Evolutionary conservation across 2,113 vertebrate genomes (phyloP).

Genomic region (Eulemur macaco): DNA sequence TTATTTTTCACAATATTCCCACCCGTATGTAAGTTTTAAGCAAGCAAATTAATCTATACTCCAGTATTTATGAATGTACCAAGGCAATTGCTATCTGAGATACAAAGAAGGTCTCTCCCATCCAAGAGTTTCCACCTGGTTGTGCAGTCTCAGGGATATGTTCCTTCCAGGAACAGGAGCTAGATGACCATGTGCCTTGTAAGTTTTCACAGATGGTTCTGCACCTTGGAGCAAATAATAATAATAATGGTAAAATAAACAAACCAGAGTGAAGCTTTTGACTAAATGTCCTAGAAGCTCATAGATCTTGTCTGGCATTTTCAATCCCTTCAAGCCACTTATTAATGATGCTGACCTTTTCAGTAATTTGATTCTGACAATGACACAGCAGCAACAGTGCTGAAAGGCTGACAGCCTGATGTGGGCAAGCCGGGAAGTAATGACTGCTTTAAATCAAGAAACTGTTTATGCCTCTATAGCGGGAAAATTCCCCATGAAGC

Average conservation of each 20-base stretch:
- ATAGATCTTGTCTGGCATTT: constrained; percentile 70
- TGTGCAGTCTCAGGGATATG: too few relatives aligned
- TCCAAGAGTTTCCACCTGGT: neutral
- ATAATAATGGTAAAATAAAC: neutral
- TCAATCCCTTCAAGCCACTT: constrained; percentile 62
- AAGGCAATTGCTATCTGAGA: neutral
- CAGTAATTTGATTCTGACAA: constrained; percentile 80
- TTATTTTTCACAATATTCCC: neutral
- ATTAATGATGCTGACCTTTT: constrained; percentile 83
- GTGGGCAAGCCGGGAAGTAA: constrained; percentile 49
- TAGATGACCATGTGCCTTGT: neutral
- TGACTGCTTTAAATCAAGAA: constrained; percentile 58
- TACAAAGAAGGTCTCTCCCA: neutral
- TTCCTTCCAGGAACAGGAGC: neutral
- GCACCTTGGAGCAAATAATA: neutral
- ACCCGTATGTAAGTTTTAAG: neutral
- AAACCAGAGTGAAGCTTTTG: neutral
- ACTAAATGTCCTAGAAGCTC: neutral
- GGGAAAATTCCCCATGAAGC: neutral
- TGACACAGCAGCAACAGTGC: constrained; percentile 60
- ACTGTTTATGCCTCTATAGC: neutral
- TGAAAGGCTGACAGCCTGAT: constrained; percentile 61
- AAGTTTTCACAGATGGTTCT: neutral
- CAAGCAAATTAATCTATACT: neutral
- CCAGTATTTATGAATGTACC: neutral